Base-by-base conservation (phyloP, 2,797 vertebrate species). In the Rachycentron canadum region DNA sequence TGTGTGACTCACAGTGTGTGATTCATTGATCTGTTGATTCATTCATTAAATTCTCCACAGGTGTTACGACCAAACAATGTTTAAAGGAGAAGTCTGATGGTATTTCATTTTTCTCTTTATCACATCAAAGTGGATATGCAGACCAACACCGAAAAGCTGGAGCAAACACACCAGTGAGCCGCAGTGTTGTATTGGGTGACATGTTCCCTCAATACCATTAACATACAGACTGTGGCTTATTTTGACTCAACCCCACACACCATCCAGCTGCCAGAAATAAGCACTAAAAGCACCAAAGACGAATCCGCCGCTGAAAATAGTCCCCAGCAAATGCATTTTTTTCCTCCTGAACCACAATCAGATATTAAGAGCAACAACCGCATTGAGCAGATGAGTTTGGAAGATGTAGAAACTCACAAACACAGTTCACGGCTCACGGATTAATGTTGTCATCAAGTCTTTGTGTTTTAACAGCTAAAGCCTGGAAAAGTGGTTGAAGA, bases 1-100 rank as follows among this genome's bases (percentile, higher is more conserved):
- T 13, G 75, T 13, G 67, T 68, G 86, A 76, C 76, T 78, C 71
- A 69, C 63, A 21, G 6, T 1, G 43, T 19, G 43, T 21, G 43
- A 47, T 52, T 84, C 81, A 75, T 62, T 81, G 84, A 88, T 82
- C 79, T 72, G 69, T 65, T 61, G 56, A 84, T 83, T 91, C 90
- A 90, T 86, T 88, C 85, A 86, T 67, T 74, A 32, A 76, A 49
- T 43, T 60, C 64, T 76, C 28, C 17, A 28, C 55, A 63, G 40
- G 60, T 73, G 74, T 62, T 76, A 83, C 67, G 68, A 76, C 78
- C 59, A 2, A 58, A 28, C n/a, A 3, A 38, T 14, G 10, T 68
- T 71, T 41, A 34, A 45, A 65, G 30, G 30, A 55, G 16, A 41
- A 1, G 12, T 47, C 19, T 57, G 50, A 0, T 36, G 25, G 17